Evolutionary conservation across 2,113 vertebrate species (phyloP), one percentile per base, ranked within the genome.

Genomic region (Spea bombifrons): DNA sequence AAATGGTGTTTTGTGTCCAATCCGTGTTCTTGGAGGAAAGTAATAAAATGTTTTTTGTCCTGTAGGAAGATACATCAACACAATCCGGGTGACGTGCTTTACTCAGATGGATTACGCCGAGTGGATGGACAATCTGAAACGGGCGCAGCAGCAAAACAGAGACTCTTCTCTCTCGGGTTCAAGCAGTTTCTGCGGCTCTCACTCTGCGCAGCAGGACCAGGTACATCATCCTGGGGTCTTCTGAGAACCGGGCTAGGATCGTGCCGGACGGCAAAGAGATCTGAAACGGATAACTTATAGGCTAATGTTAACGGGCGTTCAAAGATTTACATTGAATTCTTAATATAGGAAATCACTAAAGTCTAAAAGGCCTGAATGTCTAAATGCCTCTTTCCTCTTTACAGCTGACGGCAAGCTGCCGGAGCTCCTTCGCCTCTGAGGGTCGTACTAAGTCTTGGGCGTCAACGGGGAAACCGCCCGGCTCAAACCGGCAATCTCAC

Each of bases 71-170:
- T 84, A 93, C 44, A 93, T 93, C 83, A 92, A 93, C 3, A 90
- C 91, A 2, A 93, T 93, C 83, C 89, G 91, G 0, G 92, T 93
- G 84, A 78, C 75, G n/a, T 93, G 92, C 45, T 74, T 73, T 85
- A 91, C 81, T 81, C 90, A 91, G 0, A 83, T 83, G 0, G 92
- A 93, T 76, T 90, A 91, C 66, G 84, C 83, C 73, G 90, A 88
- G 66, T 93, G 92, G 92, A 71, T 93, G 45, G 87, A 90, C 52
- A 90, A 88, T 44, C 88, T 92, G 7, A 91, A 84, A 5, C 83
- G 84, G 0, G 72, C 90, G 6, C 85, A 85, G 82, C 80, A 69
- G 55, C 83, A 83, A 5, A 90, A 88, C 0, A 76, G 88, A 0
- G 84, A 82, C 44, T 83, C 86, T 13, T 85, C 84, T 15, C 86